Evolutionary conservation across 1,140 invertebrate genomes (phyloP).

Genomic region (Thereuonema tuberculata): DNA sequence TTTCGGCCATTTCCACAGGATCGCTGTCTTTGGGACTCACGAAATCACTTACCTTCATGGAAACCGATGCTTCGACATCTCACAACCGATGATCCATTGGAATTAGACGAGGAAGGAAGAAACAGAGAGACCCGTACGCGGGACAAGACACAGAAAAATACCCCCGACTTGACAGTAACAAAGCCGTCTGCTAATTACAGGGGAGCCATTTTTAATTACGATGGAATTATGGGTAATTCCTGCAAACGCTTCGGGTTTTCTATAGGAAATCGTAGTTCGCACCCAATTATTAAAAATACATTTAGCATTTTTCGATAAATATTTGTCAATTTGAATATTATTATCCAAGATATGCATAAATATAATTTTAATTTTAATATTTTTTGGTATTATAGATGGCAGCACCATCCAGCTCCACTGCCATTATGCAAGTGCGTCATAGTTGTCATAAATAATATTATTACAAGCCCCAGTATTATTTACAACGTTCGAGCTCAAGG

Average conservation of each 20-base stretch:
- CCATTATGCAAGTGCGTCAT: neutral
- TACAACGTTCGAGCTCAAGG: too few species aligned
- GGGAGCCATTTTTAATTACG: constrained; percentile 10
- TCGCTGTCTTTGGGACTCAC: too few species aligned
- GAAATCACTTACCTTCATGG: constrained; percentile 6
- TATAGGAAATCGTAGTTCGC: neutral
- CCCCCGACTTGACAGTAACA: constrained; percentile 2
- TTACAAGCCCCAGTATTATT: too few species aligned
- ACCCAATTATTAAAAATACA: neutral
- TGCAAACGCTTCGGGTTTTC: neutral
- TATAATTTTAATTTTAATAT: neutral
- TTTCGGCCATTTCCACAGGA: neutral
- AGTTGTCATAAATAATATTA: neutral
- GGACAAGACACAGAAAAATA: neutral
- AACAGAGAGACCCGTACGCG: too few species aligned
- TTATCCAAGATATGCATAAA: neutral
- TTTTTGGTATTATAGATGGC: neutral
- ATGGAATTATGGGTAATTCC: constrained; percentile 4
- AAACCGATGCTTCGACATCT: neutral
- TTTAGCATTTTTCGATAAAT: neutral
- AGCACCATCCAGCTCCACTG: neutral
- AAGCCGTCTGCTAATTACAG: constrained; percentile 10
- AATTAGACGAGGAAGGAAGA: too few species aligned
- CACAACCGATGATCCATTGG: neutral
- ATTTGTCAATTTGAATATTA: neutral